Evolutionary conservation across 2,888 invertebrate species (phyloP), one percentile per base, ranked within the genome.

Genomic region (Drepanosiphum platanoidis): DNA sequence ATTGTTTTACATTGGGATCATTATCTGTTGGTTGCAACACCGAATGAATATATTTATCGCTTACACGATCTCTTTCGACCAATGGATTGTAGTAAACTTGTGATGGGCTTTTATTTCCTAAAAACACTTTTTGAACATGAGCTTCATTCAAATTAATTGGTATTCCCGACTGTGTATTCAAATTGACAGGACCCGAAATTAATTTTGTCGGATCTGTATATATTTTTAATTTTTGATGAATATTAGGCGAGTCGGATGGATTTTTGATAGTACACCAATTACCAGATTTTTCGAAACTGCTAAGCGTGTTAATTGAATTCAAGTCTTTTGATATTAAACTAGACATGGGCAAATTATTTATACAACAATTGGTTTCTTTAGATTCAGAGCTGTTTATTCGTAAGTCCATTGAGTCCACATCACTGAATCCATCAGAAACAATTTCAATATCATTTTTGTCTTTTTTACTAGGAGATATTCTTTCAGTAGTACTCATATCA

Each of bases 181-280:
- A 70, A 36, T 75, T 64, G 11, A 83, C 46, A 4, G 84, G 84
- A 4, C 52, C 34, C 15, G 75, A 30, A 70, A 84, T 68, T 13
- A 77, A 52, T 68, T 84, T 68, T 1, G 66, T 64, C n/a, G 84
- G 75, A 68, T 84, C 68, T n/a, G 77, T 27, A 68, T 84, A 84
- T n/a, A 77, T 27, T 84, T 77, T 64, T 30, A 83, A 46, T 18
- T 52, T 66, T 36, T 66, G 72, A 36, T 27, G 83, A 46, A 52
- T 64, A 13, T 75, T 75, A 34, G 64, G 27, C 32, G 52, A 68
- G 4, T 83, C 83, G 1, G 74, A 46, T 32, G 74, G 34, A 46
- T 75, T 75, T 77, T 84, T 84, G 52, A 77, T 58, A 2, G 46
- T 52, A 36, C 75, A 39, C 84, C 84, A 77, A 75, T 39, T 36